Evolutionary conservation across 64 coral and sea anemone genomes (phyloP), one percentile per base, ranked within the genome.

Genomic region (Montipora sp.): DNA sequence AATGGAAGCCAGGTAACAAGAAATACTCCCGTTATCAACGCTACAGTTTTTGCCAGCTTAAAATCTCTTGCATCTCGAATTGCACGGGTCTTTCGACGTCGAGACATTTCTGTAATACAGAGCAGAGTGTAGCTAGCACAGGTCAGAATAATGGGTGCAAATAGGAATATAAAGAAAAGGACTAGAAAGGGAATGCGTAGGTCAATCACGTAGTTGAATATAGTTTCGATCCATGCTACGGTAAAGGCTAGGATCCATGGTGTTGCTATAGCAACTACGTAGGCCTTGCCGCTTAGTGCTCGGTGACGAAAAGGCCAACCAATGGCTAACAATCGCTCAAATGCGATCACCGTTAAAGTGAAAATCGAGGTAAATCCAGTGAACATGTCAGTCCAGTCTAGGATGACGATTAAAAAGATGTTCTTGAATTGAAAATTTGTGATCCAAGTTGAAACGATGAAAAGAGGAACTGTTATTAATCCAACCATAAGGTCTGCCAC

Each of bases 321-420:
- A 11, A 81, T 36, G 22, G 79, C 79, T 9, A 36, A 81, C 79
- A 81, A 60, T 81, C 88, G 27, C 43, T 90, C 88, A 5, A 90
- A 48, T 19, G 75, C 53, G 9, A 90, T 90, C 3, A 49, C 23
- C 7, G 88, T 65, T 0, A 90, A 15, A 1, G 88, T 66, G 11
- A 90, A 90, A 21, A 90, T 48, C 3, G 88, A 90, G 14, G 5
- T 3, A 80, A 90, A 79, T 0, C 88, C 88, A 23, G 88, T 80
- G 20, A 90, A 79, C 75, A 90, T 68, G 68, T 90, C 88, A 20
- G 68, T 49, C 15, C 76, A 78, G 3, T 78, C 76, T 20, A 7
- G 5, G 6, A 36, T 72, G 21, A 0, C 69, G 5, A 24, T 1
- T 7, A 22, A 20, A 14, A 72, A 2, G 19, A 22, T 16, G 51